phyloP scores from a whole-genome alignment of 2,797 vertebrate genomes.

The Galaxias olidus region DNA sequence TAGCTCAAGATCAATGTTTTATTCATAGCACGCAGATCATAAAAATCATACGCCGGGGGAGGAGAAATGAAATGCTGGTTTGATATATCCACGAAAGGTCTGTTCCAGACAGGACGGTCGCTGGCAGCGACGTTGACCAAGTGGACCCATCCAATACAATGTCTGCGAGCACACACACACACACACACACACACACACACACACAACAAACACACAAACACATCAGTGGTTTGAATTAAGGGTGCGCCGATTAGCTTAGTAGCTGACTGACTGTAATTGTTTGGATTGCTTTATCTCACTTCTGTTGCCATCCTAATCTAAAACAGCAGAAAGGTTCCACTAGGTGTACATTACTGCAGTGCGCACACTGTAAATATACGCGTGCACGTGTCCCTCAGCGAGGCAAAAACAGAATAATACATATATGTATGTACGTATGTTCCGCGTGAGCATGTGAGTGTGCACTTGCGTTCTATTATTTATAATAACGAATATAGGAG shows the following conservation, averaged over 20 bases:
- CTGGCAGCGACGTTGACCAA: conserved; percentile 17
- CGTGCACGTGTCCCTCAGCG: too few species aligned
- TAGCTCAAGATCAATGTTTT: conserved; percentile 52
- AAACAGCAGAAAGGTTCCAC: neutral
- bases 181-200: too few species aligned
- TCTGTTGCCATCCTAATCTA: conserved; percentile 9
- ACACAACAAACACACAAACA: conserved; percentile 28
- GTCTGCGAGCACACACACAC: too few species aligned
- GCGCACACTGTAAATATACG: too few species aligned
- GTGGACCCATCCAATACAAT: too few species aligned
- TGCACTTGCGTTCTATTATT: neutral
- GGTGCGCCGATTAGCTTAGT: conserved; percentile 19
- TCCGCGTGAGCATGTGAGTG: neutral
- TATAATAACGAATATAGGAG: too few species aligned
- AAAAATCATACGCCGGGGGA: conserved; percentile 35
- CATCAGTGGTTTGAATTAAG: too few species aligned
- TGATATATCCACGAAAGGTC: conserved; percentile 45
- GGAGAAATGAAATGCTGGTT: conserved; percentile 42
- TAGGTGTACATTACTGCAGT: too few species aligned
- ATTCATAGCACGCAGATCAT: conserved; percentile 58
- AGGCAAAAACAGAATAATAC: too few species aligned
- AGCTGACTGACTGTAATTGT: conserved; percentile 19
- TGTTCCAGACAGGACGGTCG: conserved; percentile 23
- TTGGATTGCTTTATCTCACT: conserved; percentile 20
- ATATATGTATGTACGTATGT: neutral